Percentiles rank a stretch among this genome's conserved stretches.
phyloP scores from a whole-genome alignment of 2,888 invertebrate species.

The Xylota sylvarum region DNA sequence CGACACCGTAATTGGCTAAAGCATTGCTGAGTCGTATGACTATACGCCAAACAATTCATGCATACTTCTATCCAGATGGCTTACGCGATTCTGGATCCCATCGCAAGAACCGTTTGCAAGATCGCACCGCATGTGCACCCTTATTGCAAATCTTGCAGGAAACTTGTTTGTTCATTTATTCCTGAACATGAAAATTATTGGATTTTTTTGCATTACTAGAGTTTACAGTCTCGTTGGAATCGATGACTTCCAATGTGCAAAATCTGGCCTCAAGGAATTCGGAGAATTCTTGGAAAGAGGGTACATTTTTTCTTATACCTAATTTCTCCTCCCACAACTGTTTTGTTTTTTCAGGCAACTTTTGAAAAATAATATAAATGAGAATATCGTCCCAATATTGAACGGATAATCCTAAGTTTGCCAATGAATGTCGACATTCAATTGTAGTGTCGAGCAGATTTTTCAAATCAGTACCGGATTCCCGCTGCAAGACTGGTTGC shows the following conservation, averaged over 20 bases:
- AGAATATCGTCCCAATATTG: background rate
- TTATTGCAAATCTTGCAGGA: no score
- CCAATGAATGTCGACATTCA: conserved; percentile 4
- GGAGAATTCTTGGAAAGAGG: background rate
- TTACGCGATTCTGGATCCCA: background rate
- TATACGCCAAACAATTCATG: no score
- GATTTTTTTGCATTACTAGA: background rate
- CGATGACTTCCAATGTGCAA: background rate
- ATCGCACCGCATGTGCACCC: background rate
- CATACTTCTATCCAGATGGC: no score
- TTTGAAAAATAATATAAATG: no score
- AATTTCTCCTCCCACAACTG: no score
- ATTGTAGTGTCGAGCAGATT: background rate
- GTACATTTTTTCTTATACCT: background rate
- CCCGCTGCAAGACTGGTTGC: background rate
- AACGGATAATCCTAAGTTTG: conserved; percentile 5
- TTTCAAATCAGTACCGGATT: background rate
- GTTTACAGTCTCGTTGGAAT: background rate
- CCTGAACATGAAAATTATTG: background rate
- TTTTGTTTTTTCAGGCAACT: no score
- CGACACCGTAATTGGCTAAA: no score
- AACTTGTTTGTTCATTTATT: background rate
- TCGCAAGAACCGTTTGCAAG: background rate
- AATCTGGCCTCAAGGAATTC: conserved; percentile 5
- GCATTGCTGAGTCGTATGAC: no score